Percentiles rank a stretch among this genome's conserved stretches.
These are phyloP conservation scores for Paracyclopina nana DNA, from an alignment of 1,140 invertebrate genomes.

Conservation along the genomic window DNA sequence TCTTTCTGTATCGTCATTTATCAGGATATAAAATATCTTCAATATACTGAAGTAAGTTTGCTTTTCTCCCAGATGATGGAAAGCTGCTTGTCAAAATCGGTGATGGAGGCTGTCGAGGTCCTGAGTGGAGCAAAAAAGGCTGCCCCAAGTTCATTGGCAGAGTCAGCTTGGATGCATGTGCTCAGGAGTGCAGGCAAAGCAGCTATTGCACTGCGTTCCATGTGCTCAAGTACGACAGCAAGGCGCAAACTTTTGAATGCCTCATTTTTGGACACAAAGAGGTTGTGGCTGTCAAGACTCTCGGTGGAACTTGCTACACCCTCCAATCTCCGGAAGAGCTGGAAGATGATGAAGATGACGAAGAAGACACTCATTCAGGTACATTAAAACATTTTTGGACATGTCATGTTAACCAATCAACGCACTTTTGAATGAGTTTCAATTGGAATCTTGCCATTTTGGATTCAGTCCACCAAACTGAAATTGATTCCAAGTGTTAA, in stretches of 20 bases:
- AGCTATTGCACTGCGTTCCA: constrained; percentile 11
- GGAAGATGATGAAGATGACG: constrained; percentile 12
- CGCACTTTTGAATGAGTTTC: not conserved
- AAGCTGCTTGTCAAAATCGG: constrained; percentile 8
- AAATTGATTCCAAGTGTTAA: no score
- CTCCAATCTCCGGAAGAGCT: not conserved
- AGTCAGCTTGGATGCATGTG: constrained; percentile 3
- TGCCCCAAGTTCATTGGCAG: constrained; percentile 6
- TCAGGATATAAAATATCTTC: not conserved
- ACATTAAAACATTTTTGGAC: no score
- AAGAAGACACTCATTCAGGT: no score
- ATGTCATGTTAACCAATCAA: no score
- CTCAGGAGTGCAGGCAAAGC: not conserved
- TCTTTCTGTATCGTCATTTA: not conserved
- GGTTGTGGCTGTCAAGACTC: constrained; percentile 1
- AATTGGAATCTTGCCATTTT: no score
- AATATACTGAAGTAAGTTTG: not conserved
- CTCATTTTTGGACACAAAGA: constrained; percentile 12
- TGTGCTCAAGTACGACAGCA: constrained; percentile 1
- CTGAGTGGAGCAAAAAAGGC: constrained; percentile 7
- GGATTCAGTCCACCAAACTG: not conserved
- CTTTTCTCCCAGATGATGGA: not conserved
- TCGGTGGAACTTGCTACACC: constrained; percentile 11
- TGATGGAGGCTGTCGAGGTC: constrained; percentile 9
- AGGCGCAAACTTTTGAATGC: constrained; percentile 4